Conservation (phyloP, 1,140 invertebrate genomes). For the Episyrphus balteatus region DNA sequence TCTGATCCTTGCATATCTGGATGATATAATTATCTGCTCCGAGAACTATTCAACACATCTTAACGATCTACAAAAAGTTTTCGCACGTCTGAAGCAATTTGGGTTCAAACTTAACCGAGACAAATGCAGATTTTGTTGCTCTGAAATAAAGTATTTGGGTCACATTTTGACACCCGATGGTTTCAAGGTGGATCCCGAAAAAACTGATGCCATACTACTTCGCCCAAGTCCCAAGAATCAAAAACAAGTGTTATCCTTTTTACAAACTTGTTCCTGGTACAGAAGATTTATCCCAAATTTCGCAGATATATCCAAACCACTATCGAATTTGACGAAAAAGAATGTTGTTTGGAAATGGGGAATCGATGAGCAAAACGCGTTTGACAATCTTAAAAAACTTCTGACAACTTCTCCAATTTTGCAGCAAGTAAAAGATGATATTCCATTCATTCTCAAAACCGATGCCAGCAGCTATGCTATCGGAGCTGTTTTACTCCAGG, state of each 20-base stretch:
- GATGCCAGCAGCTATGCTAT: constrained; percentile 18
- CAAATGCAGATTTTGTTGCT: constrained; percentile 5
- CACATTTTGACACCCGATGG: constrained; percentile 9
- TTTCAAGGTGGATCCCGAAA: constrained; percentile 8
- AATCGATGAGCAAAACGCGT: constrained; percentile 11
- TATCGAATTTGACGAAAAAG: constrained; percentile 11
- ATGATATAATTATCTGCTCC: constrained; percentile 35
- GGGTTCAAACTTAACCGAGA: constrained; percentile 2
- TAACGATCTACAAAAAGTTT: constrained; percentile 15
- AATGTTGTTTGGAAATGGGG: constrained; percentile 9
- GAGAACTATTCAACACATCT: constrained; percentile 33
- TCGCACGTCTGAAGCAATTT: constrained; percentile 8
- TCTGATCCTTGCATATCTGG: constrained; percentile 29
- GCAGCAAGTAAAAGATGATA: constrained; percentile 6
- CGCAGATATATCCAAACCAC: constrained; percentile 8
- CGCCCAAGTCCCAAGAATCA: constrained; percentile 15
- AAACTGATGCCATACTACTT: constrained; percentile 5
- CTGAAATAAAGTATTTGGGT: not conserved
- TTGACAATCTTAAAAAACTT: constrained; percentile 11
- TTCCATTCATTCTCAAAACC: constrained; percentile 14
- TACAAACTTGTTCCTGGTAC: constrained; percentile 13
- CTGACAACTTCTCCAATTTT: constrained; percentile 16
- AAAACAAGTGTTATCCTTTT: constrained; percentile 18
- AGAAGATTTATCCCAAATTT: constrained; percentile 13
- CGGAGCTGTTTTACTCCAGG: constrained; percentile 23